phyloP scores from a whole-genome alignment of 2,888 invertebrate genomes.

The Hydroisotoma schaefferi region DNA sequence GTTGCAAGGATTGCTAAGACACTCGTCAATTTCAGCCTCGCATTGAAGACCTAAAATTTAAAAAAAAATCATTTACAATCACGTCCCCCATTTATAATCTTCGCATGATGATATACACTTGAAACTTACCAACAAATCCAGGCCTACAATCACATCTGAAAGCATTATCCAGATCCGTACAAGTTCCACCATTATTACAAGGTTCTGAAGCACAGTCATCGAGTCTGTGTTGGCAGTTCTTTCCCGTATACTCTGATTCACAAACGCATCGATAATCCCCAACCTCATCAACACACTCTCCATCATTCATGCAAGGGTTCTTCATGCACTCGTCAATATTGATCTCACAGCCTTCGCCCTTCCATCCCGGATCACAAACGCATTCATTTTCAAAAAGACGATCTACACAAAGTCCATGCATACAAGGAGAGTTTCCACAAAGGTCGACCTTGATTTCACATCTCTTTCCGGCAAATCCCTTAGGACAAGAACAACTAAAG shows the following conservation, averaged over 20 bases:
- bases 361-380: conserved; percentile 90
- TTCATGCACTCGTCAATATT: conserved; percentile 84
- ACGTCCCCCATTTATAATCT: conserved; percentile 20
- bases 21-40: conserved; percentile 89
- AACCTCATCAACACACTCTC: conserved; percentile 82
- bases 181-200: conserved; percentile 88
- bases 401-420: conserved; percentile 90
- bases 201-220: conserved; percentile 87
- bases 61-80: conserved; percentile 4
- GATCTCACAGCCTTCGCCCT: conserved; percentile 75
- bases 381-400: conserved; percentile 81
- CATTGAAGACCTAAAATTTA: conserved; percentile 71
- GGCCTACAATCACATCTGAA: conserved; percentile 90
- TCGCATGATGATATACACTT: not conserved
- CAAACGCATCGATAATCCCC: conserved; percentile 83
- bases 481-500: conserved; percentile 87
- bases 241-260: conserved; percentile 90
- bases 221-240: conserved; percentile 85
- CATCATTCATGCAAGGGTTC: conserved; percentile 87
- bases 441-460: conserved; percentile 94
- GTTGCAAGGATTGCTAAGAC: conserved; percentile 84
- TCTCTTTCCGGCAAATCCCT: conserved; percentile 91
- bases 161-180: conserved; percentile 80
- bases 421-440: conserved; percentile 83
- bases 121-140: conserved; percentile 67